Conservation (phyloP, 2,888 invertebrate genomes). For the Caenorhabditis sp. region DNA sequence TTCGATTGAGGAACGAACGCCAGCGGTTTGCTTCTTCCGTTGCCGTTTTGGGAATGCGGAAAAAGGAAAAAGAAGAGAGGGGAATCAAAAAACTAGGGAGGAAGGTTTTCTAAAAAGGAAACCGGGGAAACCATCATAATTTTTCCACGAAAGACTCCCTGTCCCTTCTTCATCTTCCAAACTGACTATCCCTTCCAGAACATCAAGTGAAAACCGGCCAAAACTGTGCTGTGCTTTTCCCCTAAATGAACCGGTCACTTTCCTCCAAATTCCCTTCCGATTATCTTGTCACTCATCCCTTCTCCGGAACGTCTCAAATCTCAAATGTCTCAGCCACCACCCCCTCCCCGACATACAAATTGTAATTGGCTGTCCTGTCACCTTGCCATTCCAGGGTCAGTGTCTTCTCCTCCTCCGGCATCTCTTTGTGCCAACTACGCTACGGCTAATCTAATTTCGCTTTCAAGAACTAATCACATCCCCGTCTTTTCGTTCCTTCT, state of each 20-base stretch:
- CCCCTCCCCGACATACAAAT: constrained; percentile 19
- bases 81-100: neutral
- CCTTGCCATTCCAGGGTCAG: constrained; percentile 47
- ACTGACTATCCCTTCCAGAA: constrained; percentile 3
- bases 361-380: constrained; percentile 43
- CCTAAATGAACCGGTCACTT: constrained; percentile 32
- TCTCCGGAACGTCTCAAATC: no score
- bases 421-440: neutral
- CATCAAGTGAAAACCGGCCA: constrained; percentile 28
- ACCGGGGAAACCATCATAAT: no score
- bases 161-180: no score
- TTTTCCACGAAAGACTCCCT: no score
- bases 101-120: no score
- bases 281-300: constrained; percentile 58
- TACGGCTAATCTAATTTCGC: constrained; percentile 27
- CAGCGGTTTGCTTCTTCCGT: constrained; percentile 14
- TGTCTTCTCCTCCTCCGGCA: no score
- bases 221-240: no score
- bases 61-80: neutral
- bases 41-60: constrained; percentile 19
- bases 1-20: constrained; percentile 46
- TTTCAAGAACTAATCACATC: constrained; percentile 56
- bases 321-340: no score
- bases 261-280: constrained; percentile 37
- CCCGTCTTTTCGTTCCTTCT: no score